Evolutionary conservation across 1,140 invertebrate species (phyloP).

Genomic region (Planococcus citri): DNA sequence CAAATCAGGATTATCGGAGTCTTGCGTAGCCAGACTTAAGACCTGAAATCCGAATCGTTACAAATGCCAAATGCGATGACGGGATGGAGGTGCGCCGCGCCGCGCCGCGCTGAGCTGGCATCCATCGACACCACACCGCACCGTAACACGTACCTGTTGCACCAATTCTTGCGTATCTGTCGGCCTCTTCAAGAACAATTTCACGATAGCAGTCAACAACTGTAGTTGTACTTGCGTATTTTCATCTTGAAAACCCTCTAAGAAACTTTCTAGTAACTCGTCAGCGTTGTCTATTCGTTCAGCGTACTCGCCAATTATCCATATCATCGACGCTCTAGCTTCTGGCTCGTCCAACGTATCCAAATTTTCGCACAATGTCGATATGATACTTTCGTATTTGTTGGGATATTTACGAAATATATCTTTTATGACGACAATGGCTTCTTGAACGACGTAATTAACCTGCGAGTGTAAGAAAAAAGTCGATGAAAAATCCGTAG

Average conservation of each 20-base stretch:
- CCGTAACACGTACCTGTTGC: slow-evolving; percentile 50
- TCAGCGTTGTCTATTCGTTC: slow-evolving; percentile 99
- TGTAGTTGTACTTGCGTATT: slow-evolving; percentile 98
- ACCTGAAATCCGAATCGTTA: slow-evolving; percentile 36
- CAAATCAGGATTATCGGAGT: slow-evolving; percentile 99
- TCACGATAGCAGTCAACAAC: slow-evolving; percentile 93
- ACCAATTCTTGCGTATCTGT: slow-evolving; percentile 97
- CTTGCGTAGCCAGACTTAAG: slow-evolving; percentile 84
- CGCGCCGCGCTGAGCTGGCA: too few species aligned
- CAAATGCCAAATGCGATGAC: too few species aligned
- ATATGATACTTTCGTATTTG: slow-evolving; percentile 99
- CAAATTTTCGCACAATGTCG: slow-evolving; percentile 96
- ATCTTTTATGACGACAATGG: slow-evolving; percentile 99
- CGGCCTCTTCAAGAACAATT: slow-evolving; percentile 94
- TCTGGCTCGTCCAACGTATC: slow-evolving; percentile 99
- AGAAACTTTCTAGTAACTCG: slow-evolving; percentile 92
- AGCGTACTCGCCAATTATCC: slow-evolving; percentile 97
- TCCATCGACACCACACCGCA: too few species aligned
- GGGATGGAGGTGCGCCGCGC: too few species aligned
- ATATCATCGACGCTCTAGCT: slow-evolving; percentile 98
- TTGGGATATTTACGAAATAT: slow-evolving; percentile 99
- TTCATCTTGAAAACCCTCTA: slow-evolving; percentile 99
- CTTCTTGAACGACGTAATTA: slow-evolving; percentile 99
- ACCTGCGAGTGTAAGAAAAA: slow-evolving; percentile 38
- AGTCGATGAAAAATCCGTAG: background rate